Evolutionary conservation across 2,888 invertebrate species (phyloP).

Genomic region (Philereme vetulata): DNA sequence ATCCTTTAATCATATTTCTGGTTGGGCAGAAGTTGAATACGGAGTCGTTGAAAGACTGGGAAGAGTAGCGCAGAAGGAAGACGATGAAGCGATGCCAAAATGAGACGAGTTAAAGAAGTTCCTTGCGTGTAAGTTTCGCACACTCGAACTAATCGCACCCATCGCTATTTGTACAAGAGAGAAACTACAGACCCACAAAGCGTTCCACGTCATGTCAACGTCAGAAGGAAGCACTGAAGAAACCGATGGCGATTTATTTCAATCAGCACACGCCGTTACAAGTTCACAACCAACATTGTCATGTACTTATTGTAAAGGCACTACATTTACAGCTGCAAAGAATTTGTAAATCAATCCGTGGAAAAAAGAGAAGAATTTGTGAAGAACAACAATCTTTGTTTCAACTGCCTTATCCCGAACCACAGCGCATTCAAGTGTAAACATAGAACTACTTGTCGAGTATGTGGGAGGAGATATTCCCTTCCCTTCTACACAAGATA

Average conservation of each 20-base stretch:
- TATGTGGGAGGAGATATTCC: conserved; percentile 11
- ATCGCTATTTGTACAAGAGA: not conserved
- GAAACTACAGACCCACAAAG: no score
- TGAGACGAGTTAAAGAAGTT: not conserved
- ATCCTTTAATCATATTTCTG: no score
- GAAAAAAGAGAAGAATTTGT: conserved; percentile 30
- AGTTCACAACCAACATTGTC: not conserved
- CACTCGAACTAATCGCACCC: conserved; percentile 1
- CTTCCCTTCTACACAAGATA: conserved; percentile 11
- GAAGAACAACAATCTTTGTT: conserved; percentile 7
- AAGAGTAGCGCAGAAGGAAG: not conserved
- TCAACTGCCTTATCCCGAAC: conserved; percentile 12
- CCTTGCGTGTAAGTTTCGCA: not conserved
- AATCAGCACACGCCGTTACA: conserved; percentile 3
- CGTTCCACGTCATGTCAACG: no score
- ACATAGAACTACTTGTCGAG: conserved; percentile 10
- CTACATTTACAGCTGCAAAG: not conserved
- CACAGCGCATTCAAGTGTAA: conserved; percentile 6
- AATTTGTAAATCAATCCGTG: conserved; percentile 41
- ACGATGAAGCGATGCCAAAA: not conserved
- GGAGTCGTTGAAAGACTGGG: not conserved
- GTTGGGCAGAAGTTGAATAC: not conserved
- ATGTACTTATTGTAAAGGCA: conserved; percentile 4
- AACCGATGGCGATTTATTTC: not conserved
- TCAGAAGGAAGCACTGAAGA: not conserved